Base-by-base conservation (phyloP, 2,113 vertebrate genomes). In the Archilochus colubris region DNA sequence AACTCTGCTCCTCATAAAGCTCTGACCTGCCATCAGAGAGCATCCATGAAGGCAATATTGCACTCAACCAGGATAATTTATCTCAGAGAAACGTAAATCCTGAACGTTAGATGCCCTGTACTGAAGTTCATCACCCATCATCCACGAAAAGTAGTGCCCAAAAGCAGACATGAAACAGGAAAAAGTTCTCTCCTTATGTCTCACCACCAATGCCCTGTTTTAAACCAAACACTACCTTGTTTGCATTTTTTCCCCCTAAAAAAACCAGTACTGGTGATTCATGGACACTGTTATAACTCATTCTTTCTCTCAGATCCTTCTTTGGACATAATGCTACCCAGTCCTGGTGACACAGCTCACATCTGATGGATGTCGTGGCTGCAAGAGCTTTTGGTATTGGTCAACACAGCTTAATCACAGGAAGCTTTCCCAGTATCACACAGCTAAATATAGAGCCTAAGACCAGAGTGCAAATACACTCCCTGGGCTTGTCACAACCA, bases 381-480 rank as follows among this genome's bases (percentile, higher is more conserved):
- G 17, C 28, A 6, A 62, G 55, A 76, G 24, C 82, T 88, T 74
- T 67, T 2, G 0, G 93, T 95, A 94, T 96, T 82, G 28, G 93
- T 94, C 91, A 96, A 93, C 82, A 80, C 2, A 55, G 38, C 54
- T 95, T 86, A 96, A 95, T 95, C 95, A 94, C 10, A 0, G 82
- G 88, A 95, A 93, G 95, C 82, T 86, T 75, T 95, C 72, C 33
- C 1, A 0, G 64, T 96, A 88, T 91, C 91, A 48, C 44, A 2
- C 0, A 31, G 27, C 79, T 92, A 95, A 95, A 96, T 93, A 96
- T 89, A 94, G 86, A 94, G 78, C 91, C 58, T 18, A 84, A 92
- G 90, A 50, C 57, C 13, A 46, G 62, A 97, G 82, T 6, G 22
- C 94, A 98, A 98, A 98, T 63, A 97, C 66, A 68, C 94, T 78